Evolutionary conservation across 2,113 vertebrate genomes (phyloP).

Genomic region (Callaeas wilsoni): DNA sequence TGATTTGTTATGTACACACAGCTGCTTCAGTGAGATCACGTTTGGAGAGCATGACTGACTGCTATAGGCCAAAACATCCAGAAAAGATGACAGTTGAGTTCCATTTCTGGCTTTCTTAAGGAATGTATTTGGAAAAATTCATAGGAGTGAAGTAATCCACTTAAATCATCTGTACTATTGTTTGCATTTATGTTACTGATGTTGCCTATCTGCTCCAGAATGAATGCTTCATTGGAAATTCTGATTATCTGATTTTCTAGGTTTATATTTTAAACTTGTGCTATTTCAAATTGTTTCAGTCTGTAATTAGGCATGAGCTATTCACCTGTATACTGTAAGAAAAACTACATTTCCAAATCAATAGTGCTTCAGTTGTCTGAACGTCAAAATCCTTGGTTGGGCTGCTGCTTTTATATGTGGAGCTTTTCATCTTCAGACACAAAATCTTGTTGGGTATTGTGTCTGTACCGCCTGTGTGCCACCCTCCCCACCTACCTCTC

Average conservation of each 20-base stretch:
- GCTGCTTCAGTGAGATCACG: background rate
- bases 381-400: background rate
- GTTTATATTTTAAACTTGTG: background rate
- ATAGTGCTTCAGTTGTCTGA: background rate
- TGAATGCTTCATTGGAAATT: background rate
- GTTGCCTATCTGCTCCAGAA: background rate
- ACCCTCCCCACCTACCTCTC: no score
- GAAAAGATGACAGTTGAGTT: background rate
- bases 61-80: background rate
- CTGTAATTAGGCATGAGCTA: background rate
- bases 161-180: background rate
- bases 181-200: background rate
- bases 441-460: background rate
- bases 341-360: background rate
- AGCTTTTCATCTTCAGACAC: background rate
- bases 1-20: slow-evolving; percentile 8
- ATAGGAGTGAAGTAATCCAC: background rate
- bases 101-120: background rate
- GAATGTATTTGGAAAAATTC: background rate
- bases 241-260: background rate
- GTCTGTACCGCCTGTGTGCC: accelerated
- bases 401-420: background rate
- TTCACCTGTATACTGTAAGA: background rate
- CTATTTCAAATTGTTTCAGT: background rate
- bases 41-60: background rate